These are phyloP conservation scores for Poicephalus meyeri DNA, from an alignment of 2,113 vertebrate species.

Conservation along the genomic window DNA sequence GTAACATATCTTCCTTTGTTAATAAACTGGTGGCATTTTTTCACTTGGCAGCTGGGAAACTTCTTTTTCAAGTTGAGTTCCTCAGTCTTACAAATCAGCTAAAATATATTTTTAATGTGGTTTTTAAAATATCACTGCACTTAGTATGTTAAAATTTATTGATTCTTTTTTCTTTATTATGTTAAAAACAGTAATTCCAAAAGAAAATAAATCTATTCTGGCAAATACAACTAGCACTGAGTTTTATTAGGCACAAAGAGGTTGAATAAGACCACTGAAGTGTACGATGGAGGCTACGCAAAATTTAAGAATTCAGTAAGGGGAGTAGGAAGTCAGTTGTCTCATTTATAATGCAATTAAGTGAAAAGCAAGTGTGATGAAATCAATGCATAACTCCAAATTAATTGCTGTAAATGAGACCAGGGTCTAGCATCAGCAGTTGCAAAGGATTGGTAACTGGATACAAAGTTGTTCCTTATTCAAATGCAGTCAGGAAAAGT, in stretches of 20 bases:
- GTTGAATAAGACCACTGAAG: not conserved
- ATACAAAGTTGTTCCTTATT: not conserved
- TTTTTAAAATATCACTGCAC: not conserved
- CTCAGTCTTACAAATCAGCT: not conserved
- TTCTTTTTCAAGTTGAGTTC: not conserved
- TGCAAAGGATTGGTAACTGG: not conserved
- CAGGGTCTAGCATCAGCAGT: not conserved
- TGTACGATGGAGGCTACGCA: not conserved
- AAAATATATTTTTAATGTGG: rapidly evolving
- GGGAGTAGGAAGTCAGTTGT: not conserved
- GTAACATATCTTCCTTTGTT: not conserved
- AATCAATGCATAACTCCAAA: not conserved
- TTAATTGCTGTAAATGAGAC: not conserved
- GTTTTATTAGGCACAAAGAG: not conserved
- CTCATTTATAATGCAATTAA: not conserved
- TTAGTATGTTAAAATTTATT: not conserved
- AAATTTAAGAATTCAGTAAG: not conserved
- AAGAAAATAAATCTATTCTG: not conserved
- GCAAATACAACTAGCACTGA: not conserved
- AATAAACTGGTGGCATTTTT: not conserved
- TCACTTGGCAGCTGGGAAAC: not conserved
- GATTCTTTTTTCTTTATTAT: not conserved
- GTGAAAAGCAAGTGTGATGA: not conserved
- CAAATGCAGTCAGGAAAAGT: not conserved
- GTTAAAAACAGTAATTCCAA: not conserved